A percentile compares a stretch with the other conserved stretches of the same genome.
Evolutionary conservation across 2,113 vertebrate genomes (phyloP).

Genomic region (Nothocercus nigrocapillus): DNA sequence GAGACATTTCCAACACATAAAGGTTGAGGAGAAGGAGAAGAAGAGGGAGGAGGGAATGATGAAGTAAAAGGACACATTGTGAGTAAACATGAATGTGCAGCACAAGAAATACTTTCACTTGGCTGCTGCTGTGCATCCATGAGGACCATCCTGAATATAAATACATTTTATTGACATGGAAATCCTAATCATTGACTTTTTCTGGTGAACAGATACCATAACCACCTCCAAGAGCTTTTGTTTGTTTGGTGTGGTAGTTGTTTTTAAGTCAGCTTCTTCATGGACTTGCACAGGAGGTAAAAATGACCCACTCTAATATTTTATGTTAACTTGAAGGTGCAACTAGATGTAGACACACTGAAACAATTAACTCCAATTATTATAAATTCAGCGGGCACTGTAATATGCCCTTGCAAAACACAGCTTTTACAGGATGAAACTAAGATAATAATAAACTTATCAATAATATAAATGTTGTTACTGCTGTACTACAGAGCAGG

Average conservation of each 20-base stretch:
- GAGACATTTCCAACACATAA: not conserved
- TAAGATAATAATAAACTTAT: constrained; percentile 46
- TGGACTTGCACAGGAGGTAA: not conserved
- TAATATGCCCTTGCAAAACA: not conserved
- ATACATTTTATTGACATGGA: not conserved
- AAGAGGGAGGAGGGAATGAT: not conserved
- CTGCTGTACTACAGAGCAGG: not conserved
- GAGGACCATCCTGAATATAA: not conserved
- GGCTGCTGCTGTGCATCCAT: not conserved
- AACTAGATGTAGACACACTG: not conserved
- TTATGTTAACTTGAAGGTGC: not conserved
- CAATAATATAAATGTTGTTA: not conserved
- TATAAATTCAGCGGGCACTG: not conserved
- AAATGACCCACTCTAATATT: not conserved
- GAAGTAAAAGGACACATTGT: not conserved
- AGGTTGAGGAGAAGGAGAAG: not conserved
- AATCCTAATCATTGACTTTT: not conserved
- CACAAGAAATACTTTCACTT: not conserved
- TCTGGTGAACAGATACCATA: not conserved
- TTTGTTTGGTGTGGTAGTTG: accelerated
- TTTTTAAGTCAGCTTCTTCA: not conserved
- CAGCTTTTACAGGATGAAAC: not conserved
- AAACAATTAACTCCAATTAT: not conserved
- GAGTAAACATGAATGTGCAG: not conserved
- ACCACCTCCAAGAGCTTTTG: not conserved